Percentiles rank a stretch among this genome's conserved stretches.
Conservation (phyloP, 35 echinoderm and acorn worm genomes). For the Hemicentrotus pulcherrimus region DNA sequence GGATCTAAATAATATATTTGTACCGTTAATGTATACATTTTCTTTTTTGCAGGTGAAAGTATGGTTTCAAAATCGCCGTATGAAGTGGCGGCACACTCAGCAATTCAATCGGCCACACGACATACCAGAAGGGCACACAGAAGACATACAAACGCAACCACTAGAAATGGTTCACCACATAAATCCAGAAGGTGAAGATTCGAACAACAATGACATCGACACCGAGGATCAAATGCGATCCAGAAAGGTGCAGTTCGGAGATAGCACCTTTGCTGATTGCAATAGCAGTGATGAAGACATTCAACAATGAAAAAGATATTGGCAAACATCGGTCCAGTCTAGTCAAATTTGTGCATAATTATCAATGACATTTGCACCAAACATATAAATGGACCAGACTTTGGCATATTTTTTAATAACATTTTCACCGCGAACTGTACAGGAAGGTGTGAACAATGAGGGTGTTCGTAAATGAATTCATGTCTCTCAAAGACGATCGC, state of each 20-base stretch:
- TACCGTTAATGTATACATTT: background rate
- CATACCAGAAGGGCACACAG: background rate
- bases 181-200: background rate
- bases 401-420: background rate
- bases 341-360: background rate
- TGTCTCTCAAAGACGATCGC: too few species aligned
- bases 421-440: too few species aligned
- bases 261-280: background rate
- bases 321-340: background rate
- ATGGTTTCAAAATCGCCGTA: slow-evolving; percentile 99
- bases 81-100: slow-evolving; percentile 98
- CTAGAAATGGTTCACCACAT: background rate
- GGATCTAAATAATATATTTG: too few species aligned
- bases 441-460: too few species aligned
- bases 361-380: background rate
- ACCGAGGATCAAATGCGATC: background rate
- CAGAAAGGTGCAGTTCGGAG: background rate
- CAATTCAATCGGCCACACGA: slow-evolving; percentile 61
- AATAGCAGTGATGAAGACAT: background rate
- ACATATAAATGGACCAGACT: background rate
- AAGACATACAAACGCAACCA: background rate
- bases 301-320: background rate
- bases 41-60: slow-evolving; percentile 87
- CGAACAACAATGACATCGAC: slow-evolving; percentile 2
- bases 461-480: too few species aligned